Percentiles rank a stretch among this genome's conserved stretches.
Evolutionary conservation across 2,888 invertebrate species (phyloP).

Genomic region (Ornithoptera alexandrae): DNA sequence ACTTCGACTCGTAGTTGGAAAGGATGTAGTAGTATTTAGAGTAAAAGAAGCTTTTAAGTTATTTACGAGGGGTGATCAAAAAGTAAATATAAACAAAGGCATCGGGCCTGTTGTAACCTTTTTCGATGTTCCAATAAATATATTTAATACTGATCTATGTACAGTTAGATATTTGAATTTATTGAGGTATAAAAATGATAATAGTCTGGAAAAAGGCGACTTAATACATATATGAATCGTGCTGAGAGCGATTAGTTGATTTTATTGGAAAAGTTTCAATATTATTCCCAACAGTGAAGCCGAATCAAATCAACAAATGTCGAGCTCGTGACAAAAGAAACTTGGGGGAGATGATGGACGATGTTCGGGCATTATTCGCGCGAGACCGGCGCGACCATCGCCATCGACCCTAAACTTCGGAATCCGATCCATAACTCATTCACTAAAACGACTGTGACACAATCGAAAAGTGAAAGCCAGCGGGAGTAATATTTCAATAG

Average conservation of each 20-base stretch:
- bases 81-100: no score
- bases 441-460: conserved; percentile 31
- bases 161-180: no score
- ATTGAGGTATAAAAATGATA: no score
- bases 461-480: conserved; percentile 32
- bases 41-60: background rate
- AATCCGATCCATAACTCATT: conserved; percentile 50
- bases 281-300: conserved; percentile 12
- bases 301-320: conserved; percentile 32
- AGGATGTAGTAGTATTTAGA: background rate
- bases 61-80: no score
- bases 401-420: conserved; percentile 46
- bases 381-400: conserved; percentile 34
- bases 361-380: conserved; percentile 33
- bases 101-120: no score
- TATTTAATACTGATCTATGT: no score
- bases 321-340: conserved; percentile 47
- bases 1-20: conserved; percentile 13
- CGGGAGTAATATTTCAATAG: no score
- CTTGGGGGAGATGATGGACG: conserved; percentile 36
- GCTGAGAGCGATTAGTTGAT: conserved; percentile 1
- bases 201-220: no score
- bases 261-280: conserved; percentile 20
- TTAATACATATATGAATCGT: background rate
- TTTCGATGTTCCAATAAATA: no score